Conservation (phyloP, 2,797 vertebrate species). For the Spondyliosoma cantharus region DNA sequence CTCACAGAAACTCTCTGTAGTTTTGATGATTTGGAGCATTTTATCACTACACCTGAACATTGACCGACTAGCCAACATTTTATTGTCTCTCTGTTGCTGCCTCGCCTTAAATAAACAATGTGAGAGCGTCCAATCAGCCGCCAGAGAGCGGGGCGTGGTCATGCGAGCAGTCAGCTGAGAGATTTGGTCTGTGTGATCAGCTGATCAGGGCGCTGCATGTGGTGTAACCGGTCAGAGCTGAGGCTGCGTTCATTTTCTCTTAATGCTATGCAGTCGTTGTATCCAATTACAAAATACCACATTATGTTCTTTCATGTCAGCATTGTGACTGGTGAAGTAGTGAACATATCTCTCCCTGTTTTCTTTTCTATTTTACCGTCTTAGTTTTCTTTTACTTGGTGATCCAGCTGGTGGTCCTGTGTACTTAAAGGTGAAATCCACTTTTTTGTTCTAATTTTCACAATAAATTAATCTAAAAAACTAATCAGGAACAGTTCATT, state of each 20-base stretch:
- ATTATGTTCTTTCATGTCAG: too few relatives aligned
- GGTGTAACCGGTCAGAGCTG: slow-evolving; percentile 14
- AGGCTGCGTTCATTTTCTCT: slow-evolving; percentile 3
- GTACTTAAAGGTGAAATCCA: background rate
- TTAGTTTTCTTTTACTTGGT: background rate
- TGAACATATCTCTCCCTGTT: background rate
- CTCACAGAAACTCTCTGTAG: too few relatives aligned
- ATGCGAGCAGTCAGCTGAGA: slow-evolving; percentile 52
- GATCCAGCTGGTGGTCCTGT: background rate
- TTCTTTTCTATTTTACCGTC: background rate
- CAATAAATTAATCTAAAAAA: background rate
- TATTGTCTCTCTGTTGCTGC: slow-evolving; percentile 19
- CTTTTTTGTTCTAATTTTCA: background rate
- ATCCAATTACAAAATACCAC: background rate
- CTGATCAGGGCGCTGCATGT: slow-evolving; percentile 55
- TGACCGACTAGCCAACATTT: background rate
- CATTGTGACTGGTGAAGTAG: background rate
- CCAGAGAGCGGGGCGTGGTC: slow-evolving; percentile 30
- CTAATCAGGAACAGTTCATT: background rate
- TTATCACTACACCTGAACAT: background rate
- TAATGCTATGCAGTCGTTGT: background rate
- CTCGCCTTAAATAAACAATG: slow-evolving; percentile 60
- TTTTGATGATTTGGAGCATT: background rate
- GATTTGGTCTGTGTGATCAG: slow-evolving; percentile 44
- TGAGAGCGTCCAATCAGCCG: slow-evolving; percentile 36